Base-by-base conservation (phyloP, 2,113 vertebrate genomes). In the Eubucco bourcierii region DNA sequence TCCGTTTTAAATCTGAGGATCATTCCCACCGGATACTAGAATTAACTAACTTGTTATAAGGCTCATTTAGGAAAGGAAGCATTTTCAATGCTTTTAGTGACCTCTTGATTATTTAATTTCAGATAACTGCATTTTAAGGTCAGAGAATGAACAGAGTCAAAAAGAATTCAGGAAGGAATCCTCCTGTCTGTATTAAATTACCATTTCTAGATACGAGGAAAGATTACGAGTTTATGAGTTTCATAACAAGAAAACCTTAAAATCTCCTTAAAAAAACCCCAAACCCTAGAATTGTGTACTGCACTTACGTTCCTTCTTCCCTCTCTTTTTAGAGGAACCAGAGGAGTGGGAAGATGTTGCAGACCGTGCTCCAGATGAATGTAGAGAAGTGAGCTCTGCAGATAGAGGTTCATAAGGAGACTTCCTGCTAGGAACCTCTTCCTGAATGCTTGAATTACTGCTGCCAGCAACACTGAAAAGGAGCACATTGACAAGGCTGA, bases 311-410 rank as follows among this genome's bases (percentile, higher is more conserved):
- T 98, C 96, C 63, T 96, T 97, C 81, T 89, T 98, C 92, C 97
- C 98, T 96, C 96, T 98, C 94, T 96, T 99, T 95, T 95, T 98
- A n/a, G 95, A 95, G 37, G 98, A 99, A 80, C 96, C 74, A 61
- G 98, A 98, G 13, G 98, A 98, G 71, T 64, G 96, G 55, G 98
- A 98, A 3, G 98, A 99, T 7, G 98, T 97, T 56, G 96, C 94
- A 82, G 98, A 98, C 2, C 94, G 92, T 29, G 97, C 93, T 29
- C 95, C 97, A 27, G 98, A 95, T 1, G 98, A 99, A 72, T 94
- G 97, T 59, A 97, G 97, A 21, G 98, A 98, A 44, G 76, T 72
- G 31, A 95, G 67, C 21, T 98, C 98, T 72, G 81, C 47, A 61
- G 93, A 80, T 4, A 78, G 97, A 80, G 93, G 70, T 8, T 98